Conservation (phyloP, 1,140 invertebrate species). For the Meteorus sp. region DNA sequence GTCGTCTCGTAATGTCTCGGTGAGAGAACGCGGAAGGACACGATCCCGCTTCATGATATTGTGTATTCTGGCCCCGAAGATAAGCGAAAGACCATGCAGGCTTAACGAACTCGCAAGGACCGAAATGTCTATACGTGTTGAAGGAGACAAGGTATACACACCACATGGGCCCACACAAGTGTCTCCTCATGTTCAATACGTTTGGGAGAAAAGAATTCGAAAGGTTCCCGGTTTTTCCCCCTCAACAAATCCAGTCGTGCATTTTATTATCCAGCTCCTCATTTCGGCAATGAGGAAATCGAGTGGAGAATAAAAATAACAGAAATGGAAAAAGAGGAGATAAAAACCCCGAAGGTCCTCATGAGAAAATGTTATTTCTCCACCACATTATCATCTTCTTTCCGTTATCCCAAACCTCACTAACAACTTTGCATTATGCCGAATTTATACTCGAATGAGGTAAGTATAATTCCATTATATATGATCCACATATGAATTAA, state of each 20-base stretch:
- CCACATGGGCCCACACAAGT: neutral
- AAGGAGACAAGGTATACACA: neutral
- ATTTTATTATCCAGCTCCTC: neutral
- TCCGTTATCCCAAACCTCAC: too few relatives aligned
- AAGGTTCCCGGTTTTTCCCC: neutral
- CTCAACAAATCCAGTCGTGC: neutral
- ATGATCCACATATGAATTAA: too few relatives aligned
- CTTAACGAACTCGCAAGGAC: neutral
- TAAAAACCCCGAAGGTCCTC: neutral
- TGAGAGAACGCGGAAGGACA: neutral
- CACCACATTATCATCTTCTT: too few relatives aligned
- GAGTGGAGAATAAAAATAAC: too few relatives aligned
- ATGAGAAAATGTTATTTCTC: too few relatives aligned
- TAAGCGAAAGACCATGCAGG: neutral
- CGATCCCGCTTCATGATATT: neutral
- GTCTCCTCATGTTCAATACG: neutral
- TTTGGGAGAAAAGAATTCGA: neutral
- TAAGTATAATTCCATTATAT: too few relatives aligned
- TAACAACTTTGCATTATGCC: too few relatives aligned
- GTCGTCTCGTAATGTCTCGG: neutral
- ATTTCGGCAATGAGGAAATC: slow-evolving; percentile 3
- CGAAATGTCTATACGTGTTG: neutral
- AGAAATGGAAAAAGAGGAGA: neutral
- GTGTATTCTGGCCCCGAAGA: neutral
- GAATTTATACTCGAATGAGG: too few relatives aligned